Conservation (phyloP, 2,888 invertebrate genomes). For the Lochmaea crataegi region DNA sequence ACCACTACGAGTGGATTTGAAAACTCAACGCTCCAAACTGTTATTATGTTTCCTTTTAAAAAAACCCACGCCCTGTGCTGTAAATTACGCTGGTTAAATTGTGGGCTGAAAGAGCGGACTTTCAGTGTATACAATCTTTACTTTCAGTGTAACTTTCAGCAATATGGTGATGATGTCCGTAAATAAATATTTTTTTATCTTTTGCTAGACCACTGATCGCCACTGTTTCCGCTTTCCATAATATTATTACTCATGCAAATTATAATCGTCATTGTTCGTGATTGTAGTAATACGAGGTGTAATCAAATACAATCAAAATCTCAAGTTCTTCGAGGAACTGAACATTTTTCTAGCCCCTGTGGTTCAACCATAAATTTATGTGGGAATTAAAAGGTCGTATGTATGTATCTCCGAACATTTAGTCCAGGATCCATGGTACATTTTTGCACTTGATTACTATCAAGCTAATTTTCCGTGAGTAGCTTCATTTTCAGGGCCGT, state of each 20-base stretch:
- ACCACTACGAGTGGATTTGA: neutral
- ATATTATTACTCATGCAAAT: neutral
- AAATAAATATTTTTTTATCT: conserved; percentile 17
- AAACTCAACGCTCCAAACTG: neutral
- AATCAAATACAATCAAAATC: no score
- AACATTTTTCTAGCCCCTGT: no score
- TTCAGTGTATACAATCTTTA: neutral
- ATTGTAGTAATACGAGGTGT: no score
- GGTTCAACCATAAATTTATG: no score
- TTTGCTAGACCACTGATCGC: conserved; percentile 20
- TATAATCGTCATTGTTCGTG: neutral
- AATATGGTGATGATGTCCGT: conserved; percentile 4
- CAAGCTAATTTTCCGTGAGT: no score
- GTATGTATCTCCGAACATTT: no score
- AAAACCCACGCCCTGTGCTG: conserved; percentile 30
- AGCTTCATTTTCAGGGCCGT: no score
- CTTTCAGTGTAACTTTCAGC: conserved; percentile 21
- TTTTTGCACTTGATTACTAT: no score
- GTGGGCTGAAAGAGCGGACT: conserved; percentile 4
- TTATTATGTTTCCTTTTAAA: conserved; percentile 1
- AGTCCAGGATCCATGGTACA: no score
- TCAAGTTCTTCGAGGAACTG: no score
- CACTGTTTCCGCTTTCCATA: conserved; percentile 3
- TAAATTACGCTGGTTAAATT: conserved; percentile 13
- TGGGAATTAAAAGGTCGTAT: no score